Base-by-base conservation (phyloP, 64 coral and sea anemone species). In the Stylophora pistillata region DNA sequence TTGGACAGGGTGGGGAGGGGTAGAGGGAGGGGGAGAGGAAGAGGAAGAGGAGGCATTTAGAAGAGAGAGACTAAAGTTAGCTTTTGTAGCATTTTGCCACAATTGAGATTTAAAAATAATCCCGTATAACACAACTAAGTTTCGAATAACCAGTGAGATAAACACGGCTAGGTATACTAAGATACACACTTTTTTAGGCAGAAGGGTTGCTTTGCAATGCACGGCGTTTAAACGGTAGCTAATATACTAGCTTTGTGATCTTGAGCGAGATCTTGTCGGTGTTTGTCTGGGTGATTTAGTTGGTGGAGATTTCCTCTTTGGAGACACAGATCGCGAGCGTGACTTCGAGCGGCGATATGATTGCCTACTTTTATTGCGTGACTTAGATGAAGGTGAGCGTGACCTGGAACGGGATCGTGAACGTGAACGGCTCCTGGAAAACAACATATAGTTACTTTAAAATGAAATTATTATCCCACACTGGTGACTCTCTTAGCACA, bases 181-280 rank as follows among this genome's bases (percentile, higher is more conserved):
- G 26, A n/a, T 20, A 4, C 12, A 11, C 23, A 34, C 10, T 33
- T 73, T 73, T 5, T 28, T n/a, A 21, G 64, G 5, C 5, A 68
- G 21, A n/a, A n/a, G n/a, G 26, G 10, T 25, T 25, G 64, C 64
- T n/a, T 68, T 68, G 64, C 12, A 68, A 25, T 68, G 11, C 23
- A 26, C 12, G 25, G 61, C 23, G 77, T 15, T 26, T 79, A 79
- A 61, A 31, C 63, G 21, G 9, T 27, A 10, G 20, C 21, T 12
- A n/a, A 23, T 26, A 53, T 70, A 21, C n/a, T 70, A 84, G 60
- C 80, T 84, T 73, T 32, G 82, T 10, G 89, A 90, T 72, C 89
- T 61, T 29, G 89, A 90, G 20, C 89, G 89, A 54, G 89, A 90
- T 58, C 89, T 90, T 58, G 53, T 26, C 4, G 69, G 84, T 16